Conservation (phyloP, 2,888 invertebrate species). For the Tubiluchus corallicola region DNA sequence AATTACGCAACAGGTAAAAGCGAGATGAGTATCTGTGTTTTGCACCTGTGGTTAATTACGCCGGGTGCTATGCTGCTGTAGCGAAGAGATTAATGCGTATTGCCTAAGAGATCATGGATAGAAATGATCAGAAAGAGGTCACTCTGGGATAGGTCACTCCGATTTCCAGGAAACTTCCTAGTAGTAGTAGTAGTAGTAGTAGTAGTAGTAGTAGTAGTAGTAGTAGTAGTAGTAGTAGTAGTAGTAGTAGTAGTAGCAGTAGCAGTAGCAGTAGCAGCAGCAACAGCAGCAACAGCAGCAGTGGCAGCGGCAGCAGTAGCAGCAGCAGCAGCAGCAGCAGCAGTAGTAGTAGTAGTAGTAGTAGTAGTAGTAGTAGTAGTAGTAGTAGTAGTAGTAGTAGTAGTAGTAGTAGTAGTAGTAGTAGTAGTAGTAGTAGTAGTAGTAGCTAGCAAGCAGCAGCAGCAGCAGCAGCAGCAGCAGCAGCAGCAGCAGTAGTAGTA, state of each 20-base stretch:
- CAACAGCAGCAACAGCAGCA: slow-evolving; percentile 3
- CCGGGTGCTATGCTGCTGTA: too few relatives aligned
- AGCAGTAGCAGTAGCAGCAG: slow-evolving; percentile 3
- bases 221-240: slow-evolving; percentile 3
- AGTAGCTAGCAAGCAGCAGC: slow-evolving; percentile 3
- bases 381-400: slow-evolving; percentile 3
- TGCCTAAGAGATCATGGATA: too few relatives aligned
- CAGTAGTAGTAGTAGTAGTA: slow-evolving; percentile 3
- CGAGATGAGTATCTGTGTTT: too few relatives aligned
- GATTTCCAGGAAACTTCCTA: background rate
- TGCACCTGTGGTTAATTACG: too few relatives aligned
- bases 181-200: slow-evolving; percentile 3
- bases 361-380: slow-evolving; percentile 3
- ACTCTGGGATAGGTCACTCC: too few relatives aligned
- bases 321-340: slow-evolving; percentile 3
- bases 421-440: slow-evolving; percentile 3
- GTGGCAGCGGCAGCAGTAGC: slow-evolving; percentile 3
- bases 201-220: slow-evolving; percentile 3
- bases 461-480: background rate
- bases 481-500: background rate
- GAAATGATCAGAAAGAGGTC: too few relatives aligned
- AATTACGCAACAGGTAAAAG: too few relatives aligned
- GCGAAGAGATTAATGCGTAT: too few relatives aligned
- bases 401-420: slow-evolving; percentile 3
- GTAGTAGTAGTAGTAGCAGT: slow-evolving; percentile 3